These are phyloP conservation scores for Oreochromis aureus DNA, from an alignment of 2,113 vertebrate genomes.

Conservation along the genomic window DNA sequence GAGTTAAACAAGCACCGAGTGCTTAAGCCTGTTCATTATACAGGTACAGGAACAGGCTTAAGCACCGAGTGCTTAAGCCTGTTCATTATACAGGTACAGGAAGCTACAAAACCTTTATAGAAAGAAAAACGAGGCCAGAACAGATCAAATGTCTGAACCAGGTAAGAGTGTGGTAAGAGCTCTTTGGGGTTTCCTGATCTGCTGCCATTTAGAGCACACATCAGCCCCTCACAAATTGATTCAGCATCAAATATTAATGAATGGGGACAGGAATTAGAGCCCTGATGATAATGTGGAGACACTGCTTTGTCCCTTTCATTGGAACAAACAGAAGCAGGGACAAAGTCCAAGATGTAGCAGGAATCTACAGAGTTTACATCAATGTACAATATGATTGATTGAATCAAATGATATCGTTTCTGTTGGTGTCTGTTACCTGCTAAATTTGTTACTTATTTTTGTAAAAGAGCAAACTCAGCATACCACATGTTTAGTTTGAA, in stretches of 20 bases:
- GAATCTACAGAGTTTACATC: not conserved
- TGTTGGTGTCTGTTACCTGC: not conserved
- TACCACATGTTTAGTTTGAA: too few relatives aligned
- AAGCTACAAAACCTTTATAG: not conserved
- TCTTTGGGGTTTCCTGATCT: not conserved
- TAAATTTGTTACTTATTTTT: not conserved
- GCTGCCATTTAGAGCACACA: not conserved
- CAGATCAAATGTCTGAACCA: not conserved
- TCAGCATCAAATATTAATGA: conserved; percentile 56
- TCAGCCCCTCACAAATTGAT: conserved; percentile 44
- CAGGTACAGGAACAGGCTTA: not conserved
- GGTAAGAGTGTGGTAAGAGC: not conserved
- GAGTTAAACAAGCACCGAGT: not conserved
- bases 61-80: not conserved
- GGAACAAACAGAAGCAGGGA: not conserved
- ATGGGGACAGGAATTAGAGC: conserved; percentile 8
- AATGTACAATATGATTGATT: not conserved
- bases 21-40: not conserved
- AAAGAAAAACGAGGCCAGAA: not conserved
- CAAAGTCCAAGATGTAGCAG: not conserved
- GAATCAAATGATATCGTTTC: not conserved
- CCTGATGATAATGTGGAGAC: not conserved
- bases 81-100: not conserved
- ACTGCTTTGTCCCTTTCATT: not conserved
- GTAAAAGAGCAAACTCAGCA: too few relatives aligned